A percentile compares a stretch with the other conserved stretches of the same genome.
These are phyloP conservation scores for Mixornis gularis DNA, from an alignment of 2,113 vertebrate genomes.

Conservation along the genomic window DNA sequence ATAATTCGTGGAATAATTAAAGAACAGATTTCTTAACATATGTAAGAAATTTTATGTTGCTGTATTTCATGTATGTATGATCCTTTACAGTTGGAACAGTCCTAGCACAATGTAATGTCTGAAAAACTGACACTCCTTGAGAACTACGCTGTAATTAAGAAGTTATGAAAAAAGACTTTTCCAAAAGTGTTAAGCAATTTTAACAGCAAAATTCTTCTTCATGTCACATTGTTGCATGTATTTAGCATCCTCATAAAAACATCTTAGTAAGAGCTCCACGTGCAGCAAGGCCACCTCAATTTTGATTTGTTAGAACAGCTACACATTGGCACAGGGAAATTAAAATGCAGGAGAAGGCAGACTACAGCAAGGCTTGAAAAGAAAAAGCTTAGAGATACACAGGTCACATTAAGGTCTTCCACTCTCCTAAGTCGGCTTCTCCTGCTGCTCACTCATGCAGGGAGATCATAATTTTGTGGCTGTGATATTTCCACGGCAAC, in stretches of 20 bases:
- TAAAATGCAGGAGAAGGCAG: background rate
- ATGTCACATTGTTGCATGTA: background rate
- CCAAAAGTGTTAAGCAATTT: background rate
- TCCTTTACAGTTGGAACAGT: background rate
- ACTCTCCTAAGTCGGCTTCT: background rate
- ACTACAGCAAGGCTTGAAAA: background rate
- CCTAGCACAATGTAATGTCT: background rate
- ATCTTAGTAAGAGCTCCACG: background rate
- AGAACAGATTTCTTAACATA: background rate
- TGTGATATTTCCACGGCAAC: conserved; percentile 57
- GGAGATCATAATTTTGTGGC: conserved; percentile 42
- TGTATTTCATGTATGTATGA: background rate
- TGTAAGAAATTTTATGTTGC: background rate
- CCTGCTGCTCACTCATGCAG: conserved; percentile 47
- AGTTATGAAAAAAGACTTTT: background rate
- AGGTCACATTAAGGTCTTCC: conserved; percentile 19
- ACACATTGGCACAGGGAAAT: background rate
- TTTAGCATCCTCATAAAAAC: background rate
- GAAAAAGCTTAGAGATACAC: background rate
- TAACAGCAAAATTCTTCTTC: background rate
- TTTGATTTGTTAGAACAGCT: background rate
- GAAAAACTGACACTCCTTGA: background rate
- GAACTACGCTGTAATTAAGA: background rate
- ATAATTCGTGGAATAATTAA: background rate
- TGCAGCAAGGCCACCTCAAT: background rate